Conservation (phyloP, 2,113 vertebrate species). For the Carassius auratus region DNA sequence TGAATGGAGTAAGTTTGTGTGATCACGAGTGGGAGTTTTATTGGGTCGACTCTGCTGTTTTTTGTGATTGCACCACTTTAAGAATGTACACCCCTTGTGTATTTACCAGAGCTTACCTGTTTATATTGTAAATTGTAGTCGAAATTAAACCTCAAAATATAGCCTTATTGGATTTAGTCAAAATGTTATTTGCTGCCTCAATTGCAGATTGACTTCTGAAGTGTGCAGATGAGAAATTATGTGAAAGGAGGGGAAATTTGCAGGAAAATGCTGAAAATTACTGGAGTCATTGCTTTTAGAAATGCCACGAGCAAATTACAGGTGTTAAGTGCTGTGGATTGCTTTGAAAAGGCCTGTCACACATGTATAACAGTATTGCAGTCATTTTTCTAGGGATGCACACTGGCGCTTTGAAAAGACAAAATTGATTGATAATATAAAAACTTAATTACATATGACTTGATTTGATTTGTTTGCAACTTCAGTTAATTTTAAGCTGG, state of each 20-base stretch:
- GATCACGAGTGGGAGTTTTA: not conserved
- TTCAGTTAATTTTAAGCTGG: not conserved
- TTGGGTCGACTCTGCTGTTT: not conserved
- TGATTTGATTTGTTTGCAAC: not conserved
- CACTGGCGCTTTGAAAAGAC: not conserved
- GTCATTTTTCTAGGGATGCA: not conserved
- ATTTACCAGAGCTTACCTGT: not conserved
- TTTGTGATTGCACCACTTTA: not conserved
- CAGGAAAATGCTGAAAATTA: not conserved
- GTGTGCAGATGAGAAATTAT: conserved; percentile 18
- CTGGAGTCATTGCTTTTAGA: not conserved
- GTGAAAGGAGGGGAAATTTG: not conserved
- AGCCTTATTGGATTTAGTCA: conserved; percentile 24
- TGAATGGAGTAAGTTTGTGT: not conserved
- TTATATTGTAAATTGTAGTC: conserved; percentile 21
- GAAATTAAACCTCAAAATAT: conserved; percentile 16
- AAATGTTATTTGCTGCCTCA: conserved; percentile 18
- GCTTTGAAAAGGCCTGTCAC: not conserved
- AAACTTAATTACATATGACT: not conserved
- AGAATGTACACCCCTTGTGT: not conserved
- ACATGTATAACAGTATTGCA: not conserved
- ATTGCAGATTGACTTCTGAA: conserved; percentile 25
- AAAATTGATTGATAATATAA: not conserved
- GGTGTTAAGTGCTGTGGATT: conserved; percentile 3
- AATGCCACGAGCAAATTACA: not conserved